These are phyloP conservation scores for Oryzias melastigma DNA, from an alignment of 2,113 vertebrate genomes.

Conservation along the genomic window DNA sequence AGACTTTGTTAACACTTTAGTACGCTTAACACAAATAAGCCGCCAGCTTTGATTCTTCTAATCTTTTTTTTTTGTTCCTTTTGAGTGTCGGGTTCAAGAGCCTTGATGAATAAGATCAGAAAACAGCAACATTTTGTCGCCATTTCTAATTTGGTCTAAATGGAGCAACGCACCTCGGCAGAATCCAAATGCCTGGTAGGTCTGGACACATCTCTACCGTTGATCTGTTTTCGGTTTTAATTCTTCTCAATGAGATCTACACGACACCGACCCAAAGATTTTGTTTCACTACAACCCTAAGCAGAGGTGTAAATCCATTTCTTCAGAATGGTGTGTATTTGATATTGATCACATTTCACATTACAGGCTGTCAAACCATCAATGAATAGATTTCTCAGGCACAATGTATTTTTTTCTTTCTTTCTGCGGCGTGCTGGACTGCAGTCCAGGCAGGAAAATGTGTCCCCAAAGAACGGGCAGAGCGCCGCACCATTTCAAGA, in stretches of 20 bases:
- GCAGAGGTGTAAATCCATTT: slow-evolving; percentile 10
- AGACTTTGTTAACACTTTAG: slow-evolving; percentile 45
- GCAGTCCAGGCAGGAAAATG: slow-evolving; percentile 41
- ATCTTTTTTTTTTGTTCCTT: slow-evolving; percentile 12
- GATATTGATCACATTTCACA: slow-evolving; percentile 37
- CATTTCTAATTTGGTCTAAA: no score
- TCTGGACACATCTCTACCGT: no score
- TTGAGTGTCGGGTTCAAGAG: slow-evolving; percentile 42
- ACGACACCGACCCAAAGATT: not conserved
- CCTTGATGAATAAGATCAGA: slow-evolving; percentile 19
- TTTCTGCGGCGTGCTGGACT: slow-evolving; percentile 7
- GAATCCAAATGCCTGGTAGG: no score
- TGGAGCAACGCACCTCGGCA: no score
- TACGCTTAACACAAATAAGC: slow-evolving; percentile 38
- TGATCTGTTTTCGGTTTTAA: not conserved
- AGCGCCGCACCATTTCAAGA: slow-evolving; percentile 61
- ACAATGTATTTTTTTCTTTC: slow-evolving; percentile 2
- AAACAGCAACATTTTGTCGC: not conserved
- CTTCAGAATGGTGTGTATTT: slow-evolving; percentile 16
- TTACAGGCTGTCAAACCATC: slow-evolving; percentile 25
- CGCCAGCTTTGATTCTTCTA: slow-evolving; percentile 39
- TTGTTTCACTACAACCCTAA: not conserved
- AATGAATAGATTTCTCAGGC: slow-evolving; percentile 51
- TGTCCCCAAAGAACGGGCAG: slow-evolving; percentile 58
- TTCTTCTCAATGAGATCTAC: not conserved